phyloP scores from a whole-genome alignment of 2,113 vertebrate species.

The Oxyura jamaicensis region DNA sequence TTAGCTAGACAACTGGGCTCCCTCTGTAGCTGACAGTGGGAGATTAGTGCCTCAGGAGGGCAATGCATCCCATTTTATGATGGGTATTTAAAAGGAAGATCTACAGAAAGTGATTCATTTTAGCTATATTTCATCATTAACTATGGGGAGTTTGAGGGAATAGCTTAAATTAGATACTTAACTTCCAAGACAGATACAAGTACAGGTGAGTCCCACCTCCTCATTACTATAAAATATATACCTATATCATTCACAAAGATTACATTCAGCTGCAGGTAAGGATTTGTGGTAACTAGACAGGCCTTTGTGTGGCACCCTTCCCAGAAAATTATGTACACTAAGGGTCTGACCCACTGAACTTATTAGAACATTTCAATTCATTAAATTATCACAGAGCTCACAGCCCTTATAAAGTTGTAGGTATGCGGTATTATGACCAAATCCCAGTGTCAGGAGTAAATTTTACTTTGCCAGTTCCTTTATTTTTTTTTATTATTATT shows the following conservation, averaged over 20 bases:
- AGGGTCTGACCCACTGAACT: not conserved
- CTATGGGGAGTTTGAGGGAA: not conserved
- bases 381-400: not conserved
- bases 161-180: not conserved
- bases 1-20: not conserved
- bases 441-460: not conserved
- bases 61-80: not conserved
- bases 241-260: not conserved
- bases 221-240: not conserved
- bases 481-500: not conserved
- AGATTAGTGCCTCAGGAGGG: not conserved
- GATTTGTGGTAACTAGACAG: not conserved
- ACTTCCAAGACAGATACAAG: not conserved
- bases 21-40: not conserved
- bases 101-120: not conserved
- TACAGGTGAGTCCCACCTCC: not conserved
- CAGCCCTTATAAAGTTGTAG: not conserved
- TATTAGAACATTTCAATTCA: not conserved
- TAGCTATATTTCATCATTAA: not conserved
- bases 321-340: accelerated
- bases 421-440: not conserved
- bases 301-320: not conserved
- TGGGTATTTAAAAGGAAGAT: not conserved
- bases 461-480: not conserved
- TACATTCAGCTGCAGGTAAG: not conserved